Evolutionary conservation across 2,113 vertebrate species (phyloP).

Genomic region (Chamaea fasciata): DNA sequence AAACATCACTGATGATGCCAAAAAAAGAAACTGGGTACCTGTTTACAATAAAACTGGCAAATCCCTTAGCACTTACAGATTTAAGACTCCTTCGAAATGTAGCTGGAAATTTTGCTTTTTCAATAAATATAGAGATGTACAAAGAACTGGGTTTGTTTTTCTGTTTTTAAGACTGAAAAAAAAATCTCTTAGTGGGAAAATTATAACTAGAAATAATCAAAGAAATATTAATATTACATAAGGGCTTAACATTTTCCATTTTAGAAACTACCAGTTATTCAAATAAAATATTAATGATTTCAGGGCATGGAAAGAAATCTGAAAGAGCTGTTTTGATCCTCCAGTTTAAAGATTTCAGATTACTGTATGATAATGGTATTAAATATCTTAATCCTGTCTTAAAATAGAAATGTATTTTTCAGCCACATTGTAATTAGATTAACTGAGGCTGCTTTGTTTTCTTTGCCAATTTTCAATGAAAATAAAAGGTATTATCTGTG

Average conservation of each 20-base stretch:
- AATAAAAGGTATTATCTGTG: background rate
- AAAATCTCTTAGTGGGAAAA: background rate
- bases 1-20: background rate
- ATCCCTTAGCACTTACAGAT: background rate
- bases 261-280: background rate
- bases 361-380: background rate
- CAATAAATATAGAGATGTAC: background rate
- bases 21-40: background rate
- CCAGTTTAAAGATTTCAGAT: background rate
- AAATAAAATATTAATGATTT: background rate
- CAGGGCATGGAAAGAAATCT: background rate
- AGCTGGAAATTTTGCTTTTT: background rate
- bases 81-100: background rate
- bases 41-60: background rate
- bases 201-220: background rate
- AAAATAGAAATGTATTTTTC: background rate
- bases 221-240: background rate
- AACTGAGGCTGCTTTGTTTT: background rate
- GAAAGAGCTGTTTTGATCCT: background rate
- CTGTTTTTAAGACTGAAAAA: background rate
- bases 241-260: background rate
- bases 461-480: background rate
- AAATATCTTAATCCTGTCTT: background rate
- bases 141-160: accelerated
- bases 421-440: background rate